These are phyloP conservation scores for Eptesicus fuscus DNA, from an alignment of 2,113 vertebrate species.

Conservation along the genomic window DNA sequence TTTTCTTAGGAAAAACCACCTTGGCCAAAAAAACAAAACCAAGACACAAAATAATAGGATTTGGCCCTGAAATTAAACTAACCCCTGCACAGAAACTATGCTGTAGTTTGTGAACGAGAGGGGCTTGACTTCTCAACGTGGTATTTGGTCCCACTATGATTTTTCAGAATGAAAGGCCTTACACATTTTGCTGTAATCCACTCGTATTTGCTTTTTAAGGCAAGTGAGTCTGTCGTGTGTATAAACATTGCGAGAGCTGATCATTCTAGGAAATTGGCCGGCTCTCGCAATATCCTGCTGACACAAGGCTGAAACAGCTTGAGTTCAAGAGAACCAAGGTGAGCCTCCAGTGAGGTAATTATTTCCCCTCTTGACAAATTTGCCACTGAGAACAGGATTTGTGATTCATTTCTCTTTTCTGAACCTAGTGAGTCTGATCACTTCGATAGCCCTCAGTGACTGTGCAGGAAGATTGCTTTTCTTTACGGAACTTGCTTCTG, in stretches of 20 bases:
- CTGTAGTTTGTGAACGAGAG: neutral
- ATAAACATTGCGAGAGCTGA: neutral
- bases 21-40: neutral
- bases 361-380: neutral
- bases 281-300: conserved; percentile 17
- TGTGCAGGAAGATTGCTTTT: neutral
- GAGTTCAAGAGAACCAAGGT: neutral
- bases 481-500: neutral
- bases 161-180: neutral
- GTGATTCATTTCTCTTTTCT: neutral
- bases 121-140: neutral
- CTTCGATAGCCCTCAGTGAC: neutral
- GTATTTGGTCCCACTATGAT: neutral
- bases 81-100: neutral
- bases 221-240: neutral
- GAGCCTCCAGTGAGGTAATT: neutral
- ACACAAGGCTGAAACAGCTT: neutral
- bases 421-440: neutral
- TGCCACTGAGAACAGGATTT: neutral
- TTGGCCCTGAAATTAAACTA: neutral
- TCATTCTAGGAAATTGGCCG: conserved; percentile 1
- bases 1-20: neutral
- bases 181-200: neutral
- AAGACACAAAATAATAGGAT: neutral
- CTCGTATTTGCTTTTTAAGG: neutral